Percentiles rank a stretch among this genome's conserved stretches.
Evolutionary conservation across 2,113 vertebrate species (phyloP).

Genomic region (Nerophis lumbriciformis): DNA sequence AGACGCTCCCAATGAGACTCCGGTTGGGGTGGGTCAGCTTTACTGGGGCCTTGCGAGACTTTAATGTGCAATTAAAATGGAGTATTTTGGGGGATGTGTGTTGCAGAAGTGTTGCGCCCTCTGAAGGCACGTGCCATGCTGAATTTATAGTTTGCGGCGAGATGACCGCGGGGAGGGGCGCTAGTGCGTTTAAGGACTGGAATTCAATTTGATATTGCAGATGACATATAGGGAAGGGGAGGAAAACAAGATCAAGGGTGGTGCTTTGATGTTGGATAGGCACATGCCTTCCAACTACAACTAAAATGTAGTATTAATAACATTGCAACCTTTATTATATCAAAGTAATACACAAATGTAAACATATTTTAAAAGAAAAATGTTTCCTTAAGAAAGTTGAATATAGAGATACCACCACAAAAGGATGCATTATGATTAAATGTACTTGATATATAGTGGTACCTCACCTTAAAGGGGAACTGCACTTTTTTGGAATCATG

Average conservation of each 20-base stretch:
- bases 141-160: constrained; percentile 52
- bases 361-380: too few relatives aligned
- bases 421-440: too few relatives aligned
- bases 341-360: too few relatives aligned
- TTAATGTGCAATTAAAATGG: constrained; percentile 55
- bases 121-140: constrained; percentile 47
- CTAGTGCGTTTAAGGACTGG: constrained; percentile 7
- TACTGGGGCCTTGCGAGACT: constrained; percentile 1
- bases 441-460: too few relatives aligned
- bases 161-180: constrained; percentile 32
- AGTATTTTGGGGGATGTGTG: constrained; percentile 43
- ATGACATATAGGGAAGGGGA: constrained; percentile 3
- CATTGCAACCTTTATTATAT: too few relatives aligned
- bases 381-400: too few relatives aligned
- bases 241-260: not conserved
- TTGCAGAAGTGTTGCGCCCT: constrained; percentile 38
- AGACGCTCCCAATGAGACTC: too few relatives aligned
- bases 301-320: too few relatives aligned
- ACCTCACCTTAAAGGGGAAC: too few relatives aligned
- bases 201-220: constrained; percentile 17
- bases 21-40: constrained; percentile 7
- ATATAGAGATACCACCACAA: too few relatives aligned
- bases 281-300: too few relatives aligned
- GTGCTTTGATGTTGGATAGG: not conserved
- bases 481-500: too few relatives aligned